These are phyloP conservation scores for Ametastegia equiseti DNA, from an alignment of 2,888 invertebrate genomes.

Conservation along the genomic window DNA sequence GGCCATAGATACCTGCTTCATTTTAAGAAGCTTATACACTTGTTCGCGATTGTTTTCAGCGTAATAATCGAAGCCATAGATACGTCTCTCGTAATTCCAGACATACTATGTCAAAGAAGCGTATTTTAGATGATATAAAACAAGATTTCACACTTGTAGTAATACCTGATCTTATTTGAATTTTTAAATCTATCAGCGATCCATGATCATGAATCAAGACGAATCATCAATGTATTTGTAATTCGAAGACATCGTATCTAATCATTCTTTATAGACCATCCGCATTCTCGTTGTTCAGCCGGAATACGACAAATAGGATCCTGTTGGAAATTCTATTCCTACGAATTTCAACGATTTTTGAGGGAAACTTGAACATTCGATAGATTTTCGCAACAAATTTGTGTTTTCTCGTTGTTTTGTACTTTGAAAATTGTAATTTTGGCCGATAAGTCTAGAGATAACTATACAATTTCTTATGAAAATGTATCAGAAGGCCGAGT, in stretches of 20 bases:
- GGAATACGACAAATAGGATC: too few species aligned
- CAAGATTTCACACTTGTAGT: neutral
- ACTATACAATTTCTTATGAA: too few species aligned
- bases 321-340: too few species aligned
- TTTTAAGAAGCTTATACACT: neutral
- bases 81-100: neutral
- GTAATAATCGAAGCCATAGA: neutral
- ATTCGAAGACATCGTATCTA: neutral
- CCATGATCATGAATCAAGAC: neutral
- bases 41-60: neutral
- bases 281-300: neutral
- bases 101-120: neutral
- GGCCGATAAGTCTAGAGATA: too few species aligned
- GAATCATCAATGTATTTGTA: neutral
- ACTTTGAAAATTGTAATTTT: too few species aligned
- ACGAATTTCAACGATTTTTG: too few species aligned
- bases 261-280: neutral
- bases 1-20: neutral
- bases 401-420: too few species aligned
- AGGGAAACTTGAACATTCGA: too few species aligned
- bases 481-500: too few species aligned
- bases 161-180: neutral
- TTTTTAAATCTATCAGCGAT: neutral
- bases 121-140: neutral
- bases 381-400: too few species aligned